Evolutionary conservation across 1,140 invertebrate species (phyloP).

Genomic region (Magallana gigas): DNA sequence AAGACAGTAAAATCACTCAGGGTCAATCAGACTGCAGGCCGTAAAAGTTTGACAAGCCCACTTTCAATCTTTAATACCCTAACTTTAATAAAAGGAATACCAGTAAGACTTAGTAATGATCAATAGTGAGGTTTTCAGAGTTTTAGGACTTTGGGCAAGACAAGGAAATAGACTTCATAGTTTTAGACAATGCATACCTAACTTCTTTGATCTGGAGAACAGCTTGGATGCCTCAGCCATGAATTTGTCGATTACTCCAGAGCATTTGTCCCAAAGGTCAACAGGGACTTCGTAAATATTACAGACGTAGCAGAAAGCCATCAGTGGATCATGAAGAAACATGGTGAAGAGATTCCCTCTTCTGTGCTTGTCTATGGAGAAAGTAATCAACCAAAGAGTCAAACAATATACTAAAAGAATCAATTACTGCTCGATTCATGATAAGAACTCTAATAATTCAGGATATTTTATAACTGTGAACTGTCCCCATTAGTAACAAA

Average conservation of each 20-base stretch:
- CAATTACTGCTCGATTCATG: too few species aligned
- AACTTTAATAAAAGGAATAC: too few species aligned
- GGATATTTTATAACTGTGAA: too few species aligned
- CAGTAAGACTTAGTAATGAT: too few species aligned
- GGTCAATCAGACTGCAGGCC: background rate
- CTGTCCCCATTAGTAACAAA: too few species aligned
- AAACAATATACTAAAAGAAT: too few species aligned
- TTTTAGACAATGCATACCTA: constrained; percentile 84
- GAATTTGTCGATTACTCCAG: constrained; percentile 91
- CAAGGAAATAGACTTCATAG: background rate
- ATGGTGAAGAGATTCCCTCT: constrained; percentile 96
- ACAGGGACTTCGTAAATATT: constrained; percentile 91
- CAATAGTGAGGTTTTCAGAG: too few species aligned
- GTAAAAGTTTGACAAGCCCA: too few species aligned
- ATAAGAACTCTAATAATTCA: too few species aligned
- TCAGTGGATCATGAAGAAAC: constrained; percentile 95
- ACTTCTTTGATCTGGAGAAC: constrained; percentile 87
- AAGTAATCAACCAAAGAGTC: background rate
- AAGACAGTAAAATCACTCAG: too few species aligned
- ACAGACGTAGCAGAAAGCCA: constrained; percentile 95
- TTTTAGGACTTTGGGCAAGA: too few species aligned
- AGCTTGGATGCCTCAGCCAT: constrained; percentile 92
- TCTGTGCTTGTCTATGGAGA: constrained; percentile 89
- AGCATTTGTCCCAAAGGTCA: constrained; percentile 94
- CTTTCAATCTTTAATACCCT: too few species aligned